phyloP scores from a whole-genome alignment of 2,888 invertebrate species.

The Omphaloscelis lunosa region DNA sequence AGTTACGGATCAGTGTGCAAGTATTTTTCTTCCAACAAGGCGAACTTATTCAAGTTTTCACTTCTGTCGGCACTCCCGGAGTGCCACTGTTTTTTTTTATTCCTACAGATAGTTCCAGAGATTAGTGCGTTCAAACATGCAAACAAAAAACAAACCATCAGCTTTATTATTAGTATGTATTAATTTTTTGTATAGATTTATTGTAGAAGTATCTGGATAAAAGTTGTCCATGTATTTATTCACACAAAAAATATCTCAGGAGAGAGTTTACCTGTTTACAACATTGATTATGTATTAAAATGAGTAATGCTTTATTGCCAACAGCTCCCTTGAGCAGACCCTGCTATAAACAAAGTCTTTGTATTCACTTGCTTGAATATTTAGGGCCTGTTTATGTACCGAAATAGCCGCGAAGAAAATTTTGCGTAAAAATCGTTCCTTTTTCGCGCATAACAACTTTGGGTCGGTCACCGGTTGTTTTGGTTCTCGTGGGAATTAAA shows the following conservation, averaged over 20 bases:
- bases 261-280: constrained; percentile 39
- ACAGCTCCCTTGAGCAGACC: constrained; percentile 51
- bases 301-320: constrained; percentile 49
- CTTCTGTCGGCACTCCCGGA: too few species aligned
- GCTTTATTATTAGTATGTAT: too few species aligned
- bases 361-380: constrained; percentile 62
- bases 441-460: constrained; percentile 34
- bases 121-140: too few species aligned
- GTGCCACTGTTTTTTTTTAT: too few species aligned
- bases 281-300: constrained; percentile 58
- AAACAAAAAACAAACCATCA: too few species aligned
- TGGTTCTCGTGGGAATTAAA: constrained; percentile 1
- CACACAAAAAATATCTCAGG: constrained; percentile 14
- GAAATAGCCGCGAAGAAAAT: constrained; percentile 25
- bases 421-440: constrained; percentile 29
- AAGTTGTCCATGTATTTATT: neutral
- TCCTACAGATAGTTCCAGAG: too few species aligned
- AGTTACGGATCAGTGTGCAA: too few species aligned
- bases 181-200: too few species aligned
- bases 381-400: constrained; percentile 50
- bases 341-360: constrained; percentile 57
- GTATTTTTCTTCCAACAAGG: too few species aligned
- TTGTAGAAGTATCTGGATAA: neutral
- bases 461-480: constrained; percentile 6
- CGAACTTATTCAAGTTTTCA: too few species aligned